Conservation (phyloP, 2,797 vertebrate genomes). For the Salmo trutta region DNA sequence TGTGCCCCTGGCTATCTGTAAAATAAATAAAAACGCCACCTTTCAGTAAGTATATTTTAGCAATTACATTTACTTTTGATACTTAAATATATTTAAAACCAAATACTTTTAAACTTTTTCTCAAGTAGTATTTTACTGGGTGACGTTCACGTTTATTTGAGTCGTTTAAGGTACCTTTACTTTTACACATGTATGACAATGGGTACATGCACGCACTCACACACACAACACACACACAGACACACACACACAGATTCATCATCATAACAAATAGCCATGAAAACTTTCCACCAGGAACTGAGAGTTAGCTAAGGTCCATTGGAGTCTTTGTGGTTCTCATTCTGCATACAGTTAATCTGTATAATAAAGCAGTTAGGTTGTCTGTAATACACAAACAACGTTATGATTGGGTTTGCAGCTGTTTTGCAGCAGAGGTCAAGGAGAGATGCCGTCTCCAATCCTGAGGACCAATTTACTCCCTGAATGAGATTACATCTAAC, state of each 20-base stretch:
- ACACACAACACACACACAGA: not conserved
- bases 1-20: too few relatives aligned
- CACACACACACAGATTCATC: not conserved
- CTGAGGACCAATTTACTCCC: conserved; percentile 50
- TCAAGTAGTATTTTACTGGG: too few relatives aligned
- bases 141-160: too few relatives aligned
- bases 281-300: not conserved
- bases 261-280: not conserved
- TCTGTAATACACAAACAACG: conserved; percentile 67
- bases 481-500: conserved; percentile 66
- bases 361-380: conserved; percentile 67
- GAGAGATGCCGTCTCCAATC: conserved; percentile 66
- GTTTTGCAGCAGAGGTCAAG: conserved; percentile 63
- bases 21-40: too few relatives aligned
- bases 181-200: too few relatives aligned
- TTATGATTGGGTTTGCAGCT: conserved; percentile 71
- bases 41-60: too few relatives aligned
- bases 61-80: too few relatives aligned
- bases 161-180: not conserved
- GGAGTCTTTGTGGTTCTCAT: conserved; percentile 47
- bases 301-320: conserved; percentile 41
- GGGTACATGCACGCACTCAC: not conserved
- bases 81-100: too few relatives aligned
- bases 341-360: conserved; percentile 42
- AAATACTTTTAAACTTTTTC: too few relatives aligned